These are phyloP conservation scores for Heliothis peltigera DNA, from an alignment of 2,888 invertebrate species.

Conservation along the genomic window DNA sequence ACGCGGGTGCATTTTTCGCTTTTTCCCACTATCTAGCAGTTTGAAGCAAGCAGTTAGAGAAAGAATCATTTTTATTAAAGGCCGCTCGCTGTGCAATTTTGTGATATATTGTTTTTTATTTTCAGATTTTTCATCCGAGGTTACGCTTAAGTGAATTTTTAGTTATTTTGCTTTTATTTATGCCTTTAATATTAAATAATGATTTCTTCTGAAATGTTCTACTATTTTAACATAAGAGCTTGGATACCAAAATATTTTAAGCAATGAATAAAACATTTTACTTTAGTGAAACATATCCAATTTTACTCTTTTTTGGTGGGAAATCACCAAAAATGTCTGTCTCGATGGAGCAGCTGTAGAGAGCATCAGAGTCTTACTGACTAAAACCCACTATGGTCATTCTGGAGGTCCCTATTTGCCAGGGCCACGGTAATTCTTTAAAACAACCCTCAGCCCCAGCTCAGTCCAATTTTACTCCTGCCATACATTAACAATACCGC, in stretches of 20 bases:
- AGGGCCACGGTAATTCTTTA: too few relatives aligned
- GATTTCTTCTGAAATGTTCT: too few relatives aligned
- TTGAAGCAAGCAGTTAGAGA: constrained; percentile 66
- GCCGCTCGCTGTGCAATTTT: constrained; percentile 50
- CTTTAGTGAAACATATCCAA: too few relatives aligned
- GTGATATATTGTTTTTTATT: constrained; percentile 26
- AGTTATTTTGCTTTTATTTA: background rate
- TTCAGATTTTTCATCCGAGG: constrained; percentile 6
- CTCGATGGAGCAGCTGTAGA: too few relatives aligned
- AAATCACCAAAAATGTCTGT: too few relatives aligned
- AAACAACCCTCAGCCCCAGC: too few relatives aligned
- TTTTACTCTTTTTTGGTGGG: too few relatives aligned
- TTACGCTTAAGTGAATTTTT: constrained; percentile 21
- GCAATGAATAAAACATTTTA: too few relatives aligned
- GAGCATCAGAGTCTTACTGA: too few relatives aligned
- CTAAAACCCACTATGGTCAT: too few relatives aligned
- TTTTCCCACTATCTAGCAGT: constrained; percentile 73
- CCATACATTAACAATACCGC: background rate
- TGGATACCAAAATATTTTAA: too few relatives aligned
- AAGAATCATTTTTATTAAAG: constrained; percentile 73
- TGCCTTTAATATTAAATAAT: background rate
- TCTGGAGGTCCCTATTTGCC: too few relatives aligned
- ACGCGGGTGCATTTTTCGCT: constrained; percentile 76
- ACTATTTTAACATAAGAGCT: background rate
- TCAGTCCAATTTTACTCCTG: background rate